A percentile compares a stretch with the other conserved stretches of the same genome.
These are phyloP conservation scores for Columba livia DNA, from an alignment of 2,113 vertebrate genomes.

Conservation along the genomic window DNA sequence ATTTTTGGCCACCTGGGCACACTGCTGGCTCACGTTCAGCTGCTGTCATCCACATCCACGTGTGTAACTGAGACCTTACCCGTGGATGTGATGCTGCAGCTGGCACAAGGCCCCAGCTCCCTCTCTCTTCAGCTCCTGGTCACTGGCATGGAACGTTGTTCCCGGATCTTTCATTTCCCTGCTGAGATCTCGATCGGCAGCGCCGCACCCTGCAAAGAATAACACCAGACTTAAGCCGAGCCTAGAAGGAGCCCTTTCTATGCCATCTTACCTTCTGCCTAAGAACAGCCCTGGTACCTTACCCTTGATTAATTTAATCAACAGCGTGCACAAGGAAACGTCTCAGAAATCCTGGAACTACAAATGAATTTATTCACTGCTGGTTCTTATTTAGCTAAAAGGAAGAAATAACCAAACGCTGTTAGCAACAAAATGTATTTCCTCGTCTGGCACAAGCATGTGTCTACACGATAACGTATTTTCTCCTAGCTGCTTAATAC, in stretches of 20 bases:
- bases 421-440: neutral
- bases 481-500: neutral
- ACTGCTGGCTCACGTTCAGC: too few relatives aligned
- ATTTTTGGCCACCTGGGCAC: too few relatives aligned
- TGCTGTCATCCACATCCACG: neutral
- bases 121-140: neutral
- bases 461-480: neutral
- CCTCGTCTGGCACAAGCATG: neutral
- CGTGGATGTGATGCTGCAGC: accelerated
- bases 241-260: neutral
- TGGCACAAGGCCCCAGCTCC: neutral
- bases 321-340: neutral
- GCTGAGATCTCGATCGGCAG: accelerated
- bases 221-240: neutral
- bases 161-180: neutral
- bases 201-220: neutral
- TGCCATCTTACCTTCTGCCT: neutral
- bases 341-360: neutral
- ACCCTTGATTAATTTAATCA: neutral
- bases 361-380: neutral
- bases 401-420: neutral
- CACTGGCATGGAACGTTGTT: accelerated
- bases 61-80: accelerated
- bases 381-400: neutral
- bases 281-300: neutral